Evolutionary conservation across 2,113 vertebrate genomes (phyloP), one percentile per base, ranked within the genome.

Genomic region (Pungitius pungitius): DNA sequence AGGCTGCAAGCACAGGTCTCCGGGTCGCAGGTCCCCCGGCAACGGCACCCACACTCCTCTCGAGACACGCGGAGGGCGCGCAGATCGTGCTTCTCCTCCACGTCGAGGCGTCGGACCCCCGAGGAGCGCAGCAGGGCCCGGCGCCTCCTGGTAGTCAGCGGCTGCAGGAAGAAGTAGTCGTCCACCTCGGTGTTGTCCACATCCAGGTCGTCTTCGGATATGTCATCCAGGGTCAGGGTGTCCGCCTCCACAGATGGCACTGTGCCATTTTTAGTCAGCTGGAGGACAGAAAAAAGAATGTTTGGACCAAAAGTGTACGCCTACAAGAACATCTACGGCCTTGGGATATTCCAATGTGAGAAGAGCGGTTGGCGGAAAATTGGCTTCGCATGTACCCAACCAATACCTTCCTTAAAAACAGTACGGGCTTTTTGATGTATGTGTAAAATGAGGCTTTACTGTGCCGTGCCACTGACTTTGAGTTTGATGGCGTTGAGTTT

Each of bases 101-200:
- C 96, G 0, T 98, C 97, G 4, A 99, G 97, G 92, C 97, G 97
- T 40, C 97, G 96, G 51, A 99, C 97, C 4, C 97, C 97, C 0
- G 97, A 98, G 4, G 96, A 91, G 8, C 97, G 92, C 35, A 99
- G 94, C 64, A 99, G 91, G 0, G 96, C 95, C 20, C 97, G 93
- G 5, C 97, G 94, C 68, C 97, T 96, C 84, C 97, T 96, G 40
- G 97, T 99, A 0, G 96, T 97, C 88, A 99, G 87, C 2, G 97
- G 97, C 91, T 99, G 97, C 13, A 99, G 94, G 87, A 98, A 99
- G 92, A 99, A 99, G 89, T 99, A 99, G 59, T 99, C 97, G 0
- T 98, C 97, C 68, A 99, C 97, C 87, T 98, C 97, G 0, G 96
- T 96, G 94, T 97, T 97, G 94, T 99, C 97, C 62, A 98, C 93